A percentile compares a stretch with the other conserved stretches of the same genome.
These are phyloP conservation scores for Leucosticte australis DNA, from an alignment of 2,113 vertebrate genomes.

Conservation along the genomic window DNA sequence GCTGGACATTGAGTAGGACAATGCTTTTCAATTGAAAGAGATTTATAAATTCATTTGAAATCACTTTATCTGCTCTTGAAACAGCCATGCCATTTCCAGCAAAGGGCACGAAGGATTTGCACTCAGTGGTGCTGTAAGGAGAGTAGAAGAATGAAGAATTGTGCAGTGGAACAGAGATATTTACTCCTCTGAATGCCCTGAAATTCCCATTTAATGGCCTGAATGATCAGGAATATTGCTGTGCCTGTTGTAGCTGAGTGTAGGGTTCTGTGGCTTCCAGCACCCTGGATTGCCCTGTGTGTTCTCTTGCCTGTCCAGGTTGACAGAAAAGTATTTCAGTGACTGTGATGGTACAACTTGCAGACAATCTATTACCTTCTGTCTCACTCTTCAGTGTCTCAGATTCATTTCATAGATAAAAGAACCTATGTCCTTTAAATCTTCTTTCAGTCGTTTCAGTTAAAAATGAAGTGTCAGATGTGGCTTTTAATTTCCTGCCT, in stretches of 20 bases:
- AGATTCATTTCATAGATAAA: neutral
- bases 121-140: neutral
- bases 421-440: neutral
- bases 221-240: neutral
- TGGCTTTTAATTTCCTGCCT: constrained; percentile 2
- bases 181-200: neutral
- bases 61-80: neutral
- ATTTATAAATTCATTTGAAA: neutral
- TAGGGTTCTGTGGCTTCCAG: neutral
- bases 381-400: neutral
- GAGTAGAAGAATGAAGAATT: neutral
- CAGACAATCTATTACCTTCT: neutral
- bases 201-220: neutral
- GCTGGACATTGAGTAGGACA: neutral
- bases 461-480: neutral
- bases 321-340: neutral
- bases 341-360: neutral
- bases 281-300: neutral
- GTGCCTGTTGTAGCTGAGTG: neutral
- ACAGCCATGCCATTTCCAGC: neutral
- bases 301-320: neutral
- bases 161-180: neutral
- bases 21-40: neutral
- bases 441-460: neutral
- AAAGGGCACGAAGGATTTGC: neutral